phyloP scores from a whole-genome alignment of 2,113 vertebrate species.

The Salvelinus fontinalis region DNA sequence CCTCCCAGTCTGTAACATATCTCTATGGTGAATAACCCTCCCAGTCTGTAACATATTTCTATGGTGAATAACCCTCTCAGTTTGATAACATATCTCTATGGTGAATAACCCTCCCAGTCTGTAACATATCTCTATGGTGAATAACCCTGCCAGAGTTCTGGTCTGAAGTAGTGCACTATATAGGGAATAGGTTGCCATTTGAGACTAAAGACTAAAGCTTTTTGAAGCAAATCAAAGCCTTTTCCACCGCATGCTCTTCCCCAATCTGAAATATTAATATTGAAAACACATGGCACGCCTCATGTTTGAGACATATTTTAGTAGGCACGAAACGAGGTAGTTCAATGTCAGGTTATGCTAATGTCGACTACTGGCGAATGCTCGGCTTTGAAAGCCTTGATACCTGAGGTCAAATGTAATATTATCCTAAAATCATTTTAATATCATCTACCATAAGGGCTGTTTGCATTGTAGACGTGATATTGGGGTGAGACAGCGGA shows the following conservation, averaged over 20 bases:
- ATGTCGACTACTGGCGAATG: background rate
- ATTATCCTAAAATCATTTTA: background rate
- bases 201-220: background rate
- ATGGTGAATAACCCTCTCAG: too few species aligned
- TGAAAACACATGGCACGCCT: background rate
- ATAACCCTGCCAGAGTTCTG: too few species aligned
- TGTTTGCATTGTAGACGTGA: background rate
- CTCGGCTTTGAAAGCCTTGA: background rate
- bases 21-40: too few species aligned
- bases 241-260: background rate
- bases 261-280: background rate
- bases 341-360: conserved; percentile 3
- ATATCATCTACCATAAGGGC: too few species aligned
- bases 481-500: background rate
- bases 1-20: too few species aligned
- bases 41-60: too few species aligned
- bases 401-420: background rate
- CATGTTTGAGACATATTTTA: background rate
- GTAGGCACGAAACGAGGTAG: background rate
- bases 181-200: too few species aligned
- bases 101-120: too few species aligned
- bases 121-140: too few species aligned
- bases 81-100: too few species aligned
- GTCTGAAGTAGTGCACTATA: too few species aligned
- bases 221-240: background rate